Evolutionary conservation across 2,888 invertebrate genomes (phyloP), one percentile per base, ranked within the genome.

Genomic region (Allacma fusca): DNA sequence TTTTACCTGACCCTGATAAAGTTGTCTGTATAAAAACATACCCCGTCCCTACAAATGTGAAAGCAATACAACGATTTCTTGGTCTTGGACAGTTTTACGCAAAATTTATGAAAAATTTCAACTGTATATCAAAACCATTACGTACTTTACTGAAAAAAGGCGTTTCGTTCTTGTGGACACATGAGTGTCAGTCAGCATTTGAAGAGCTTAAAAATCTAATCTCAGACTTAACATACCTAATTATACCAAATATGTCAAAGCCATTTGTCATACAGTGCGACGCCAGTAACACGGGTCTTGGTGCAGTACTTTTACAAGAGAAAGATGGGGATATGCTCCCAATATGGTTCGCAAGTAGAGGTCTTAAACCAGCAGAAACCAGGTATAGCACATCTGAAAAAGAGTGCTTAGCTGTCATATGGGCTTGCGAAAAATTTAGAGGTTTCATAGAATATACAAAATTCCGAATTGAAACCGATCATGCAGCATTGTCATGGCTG

Each of bases 401-500:
- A 13, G 88, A 88, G 83, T 85, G 85, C 0, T 24, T 86, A 13
- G 85, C 84, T 0, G 83, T 86, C 0, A 82, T 87, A 7, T 87
- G 84, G 84, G 86, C 86, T 1, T 80, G 87, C 0, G 74, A 85
- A n/a, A 87, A 87, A 78, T 88, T 87, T 77, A 78, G 86, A 28
- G 86, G 85, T 0, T 88, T 87, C 77, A 80, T 88, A 0, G 86
- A 87, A 72, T 86, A 86, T 0, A 44, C 84, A 4, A 70, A 82
- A 0, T 86, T 88, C 26, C 80, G 80, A 0, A 82, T 88, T 0
- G 79, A 85, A 7, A 88, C 87, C 0, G 88, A 89, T 78, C 88
- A 88, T 75, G 86, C 87, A 77, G 87, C 88, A 0, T 83, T 89
- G 50, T 86, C 87, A 85, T 89, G 88, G 87, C 80, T 89, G 5